Evolutionary conservation across 2,113 vertebrate species (phyloP), one percentile per base, ranked within the genome.

Genomic region (Trematomus loennbergii): DNA sequence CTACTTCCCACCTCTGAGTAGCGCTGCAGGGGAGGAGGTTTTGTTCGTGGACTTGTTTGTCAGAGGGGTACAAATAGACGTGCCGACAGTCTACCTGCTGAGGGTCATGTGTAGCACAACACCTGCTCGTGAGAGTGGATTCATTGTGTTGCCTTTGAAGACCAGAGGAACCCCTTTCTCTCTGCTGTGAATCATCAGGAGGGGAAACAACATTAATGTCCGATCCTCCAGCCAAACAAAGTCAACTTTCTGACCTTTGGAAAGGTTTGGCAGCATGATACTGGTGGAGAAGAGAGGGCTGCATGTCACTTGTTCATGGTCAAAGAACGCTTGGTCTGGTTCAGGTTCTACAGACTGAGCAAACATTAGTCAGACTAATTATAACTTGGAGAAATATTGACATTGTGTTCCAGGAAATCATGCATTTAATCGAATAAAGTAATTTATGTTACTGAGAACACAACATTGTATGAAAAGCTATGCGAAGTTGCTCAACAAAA

Each of bases 41-140:
- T 66, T 63, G 33, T 2, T 22, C 36, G 49, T 72, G 58, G 54
- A 59, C 36, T 62, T 45, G 53, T 46, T n/a, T 64, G 78, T 75
- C 45, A n/a, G 57, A 46, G 40, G 45, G 73, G 5, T 12, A 73
- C 70, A 74, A 55, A 54, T 17, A 53, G 57, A 59, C 18, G 9
- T 25, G 43, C 36, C 80, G 76, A 67, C 22, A 5, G 54, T 60
- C 33, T 33, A 20, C 70, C 69, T 69, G 64, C 81, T 76, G 85
- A 67, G 72, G 72, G 70, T 87, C 75, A 80, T 81, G 64, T 65
- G 40, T 17, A 62, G 52, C 72, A 68, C 69, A 72, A 11, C 45
- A 72, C 49, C 72, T 80, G 72, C 6, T 40, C 57, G 48, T 17
- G 54, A 59, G 75, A 8, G 55, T 22, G 70, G 53, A 62, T 68